Evolutionary conservation across 2,888 invertebrate species (phyloP).

Genomic region (Miltochrista miniata): DNA sequence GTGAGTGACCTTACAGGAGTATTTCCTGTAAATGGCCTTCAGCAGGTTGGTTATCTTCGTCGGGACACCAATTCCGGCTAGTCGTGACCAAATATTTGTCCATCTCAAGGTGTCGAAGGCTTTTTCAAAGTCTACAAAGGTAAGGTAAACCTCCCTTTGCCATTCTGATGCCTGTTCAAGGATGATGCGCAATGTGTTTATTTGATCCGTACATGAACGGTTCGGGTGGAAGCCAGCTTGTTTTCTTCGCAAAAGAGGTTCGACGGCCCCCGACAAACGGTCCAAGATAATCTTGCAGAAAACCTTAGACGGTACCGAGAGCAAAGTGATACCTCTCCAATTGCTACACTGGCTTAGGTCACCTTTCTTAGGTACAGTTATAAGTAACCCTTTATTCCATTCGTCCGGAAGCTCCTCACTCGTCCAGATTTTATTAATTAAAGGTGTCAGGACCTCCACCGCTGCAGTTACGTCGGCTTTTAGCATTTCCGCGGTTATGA

Average conservation of each 20-base stretch:
- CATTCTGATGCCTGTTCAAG: no score
- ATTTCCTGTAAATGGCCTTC: no score
- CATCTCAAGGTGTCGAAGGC: no score
- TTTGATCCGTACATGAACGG: not conserved
- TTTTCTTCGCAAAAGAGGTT: not conserved
- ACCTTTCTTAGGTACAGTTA: not conserved
- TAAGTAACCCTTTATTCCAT: not conserved
- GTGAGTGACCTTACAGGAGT: no score
- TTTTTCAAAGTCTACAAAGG: no score
- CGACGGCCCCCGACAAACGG: not conserved
- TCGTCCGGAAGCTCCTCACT: not conserved
- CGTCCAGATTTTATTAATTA: no score
- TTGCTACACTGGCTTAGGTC: not conserved
- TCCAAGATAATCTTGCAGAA: not conserved
- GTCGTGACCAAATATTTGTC: no score
- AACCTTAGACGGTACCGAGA: not conserved
- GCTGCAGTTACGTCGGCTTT: not conserved
- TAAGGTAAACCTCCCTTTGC: no score
- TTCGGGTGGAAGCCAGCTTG: not conserved
- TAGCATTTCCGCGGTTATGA: not conserved
- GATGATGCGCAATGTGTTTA: no score
- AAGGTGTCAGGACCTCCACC: not conserved
- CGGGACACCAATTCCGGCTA: no score
- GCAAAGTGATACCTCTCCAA: conserved; percentile 3
- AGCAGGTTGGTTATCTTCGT: no score